A percentile compares a stretch with the other conserved stretches of the same genome.
These are phyloP conservation scores for Heliconius melpomene DNA, from an alignment of 1,140 invertebrate genomes.

Conservation along the genomic window DNA sequence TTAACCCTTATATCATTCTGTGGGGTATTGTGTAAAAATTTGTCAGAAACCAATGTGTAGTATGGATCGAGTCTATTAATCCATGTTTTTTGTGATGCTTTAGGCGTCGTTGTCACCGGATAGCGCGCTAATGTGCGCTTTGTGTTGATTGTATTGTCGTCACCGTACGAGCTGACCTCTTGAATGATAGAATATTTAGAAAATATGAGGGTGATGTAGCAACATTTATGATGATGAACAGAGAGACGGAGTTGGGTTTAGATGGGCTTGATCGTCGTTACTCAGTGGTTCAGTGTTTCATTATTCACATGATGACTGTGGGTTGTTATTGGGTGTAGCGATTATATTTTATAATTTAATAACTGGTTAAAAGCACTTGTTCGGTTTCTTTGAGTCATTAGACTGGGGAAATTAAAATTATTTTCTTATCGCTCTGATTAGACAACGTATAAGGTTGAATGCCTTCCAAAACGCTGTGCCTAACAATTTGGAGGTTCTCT, in stretches of 20 bases:
- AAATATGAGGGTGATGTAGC: neutral
- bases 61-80: slow-evolving; percentile 52
- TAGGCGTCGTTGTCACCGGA: slow-evolving; percentile 62
- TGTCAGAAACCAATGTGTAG: slow-evolving; percentile 67
- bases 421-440: no score
- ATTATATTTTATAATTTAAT: no score
- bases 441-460: no score
- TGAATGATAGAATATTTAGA: slow-evolving; percentile 6
- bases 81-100: slow-evolving; percentile 54
- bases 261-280: neutral
- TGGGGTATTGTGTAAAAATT: slow-evolving; percentile 70
- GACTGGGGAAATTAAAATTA: no score
- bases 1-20: slow-evolving; percentile 73
- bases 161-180: slow-evolving; percentile 28
- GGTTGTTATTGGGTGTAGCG: no score
- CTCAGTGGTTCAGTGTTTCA: no score
- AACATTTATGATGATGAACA: neutral
- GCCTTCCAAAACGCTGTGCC: no score
- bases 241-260: neutral
- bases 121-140: slow-evolving; percentile 56
- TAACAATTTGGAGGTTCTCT: no score
- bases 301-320: no score
- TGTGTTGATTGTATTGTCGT: slow-evolving; percentile 51
- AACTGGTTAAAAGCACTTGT: no score
- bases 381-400: no score